Conservation (phyloP, 2,113 vertebrate species). For the Nibea coibor region DNA sequence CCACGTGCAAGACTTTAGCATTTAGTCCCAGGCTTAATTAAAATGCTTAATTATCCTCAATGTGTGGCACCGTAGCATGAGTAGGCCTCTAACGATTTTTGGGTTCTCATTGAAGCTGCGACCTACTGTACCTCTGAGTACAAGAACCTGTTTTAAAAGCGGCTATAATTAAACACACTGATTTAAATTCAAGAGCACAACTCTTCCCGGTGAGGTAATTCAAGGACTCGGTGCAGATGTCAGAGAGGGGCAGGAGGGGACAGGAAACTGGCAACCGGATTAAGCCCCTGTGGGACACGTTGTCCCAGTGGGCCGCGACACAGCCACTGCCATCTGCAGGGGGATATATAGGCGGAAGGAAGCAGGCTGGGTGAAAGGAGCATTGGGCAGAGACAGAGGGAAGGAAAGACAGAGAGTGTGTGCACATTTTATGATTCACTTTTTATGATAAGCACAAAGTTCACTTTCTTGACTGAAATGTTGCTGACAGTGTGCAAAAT, state of each 20-base stretch:
- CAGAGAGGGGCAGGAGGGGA: slow-evolving; percentile 51
- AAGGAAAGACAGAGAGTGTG: neutral
- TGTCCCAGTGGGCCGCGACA: slow-evolving; percentile 51
- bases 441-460: too few relatives aligned
- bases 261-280: slow-evolving; percentile 67
- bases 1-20: slow-evolving; percentile 11
- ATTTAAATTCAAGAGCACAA: slow-evolving; percentile 66
- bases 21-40: slow-evolving; percentile 53
- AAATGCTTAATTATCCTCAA: slow-evolving; percentile 59
- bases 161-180: slow-evolving; percentile 53
- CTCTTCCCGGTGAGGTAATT: slow-evolving; percentile 45
- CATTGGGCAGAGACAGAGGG: neutral
- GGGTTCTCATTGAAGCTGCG: slow-evolving; percentile 26
- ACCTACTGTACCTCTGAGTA: slow-evolving; percentile 43
- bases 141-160: slow-evolving; percentile 50
- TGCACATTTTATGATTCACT: neutral
- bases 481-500: too few relatives aligned
- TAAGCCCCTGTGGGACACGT: slow-evolving; percentile 59
- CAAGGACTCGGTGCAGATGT: slow-evolving; percentile 51
- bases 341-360: slow-evolving; percentile 45
- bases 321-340: slow-evolving; percentile 58
- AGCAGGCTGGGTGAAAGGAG: slow-evolving; percentile 31
- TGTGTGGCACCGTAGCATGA: slow-evolving; percentile 33
- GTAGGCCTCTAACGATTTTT: slow-evolving; percentile 39
- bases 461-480: too few relatives aligned